Evolutionary conservation across 1,140 invertebrate species (phyloP), one percentile per base, ranked within the genome.

Genomic region (Hylaeus volcanicus): DNA sequence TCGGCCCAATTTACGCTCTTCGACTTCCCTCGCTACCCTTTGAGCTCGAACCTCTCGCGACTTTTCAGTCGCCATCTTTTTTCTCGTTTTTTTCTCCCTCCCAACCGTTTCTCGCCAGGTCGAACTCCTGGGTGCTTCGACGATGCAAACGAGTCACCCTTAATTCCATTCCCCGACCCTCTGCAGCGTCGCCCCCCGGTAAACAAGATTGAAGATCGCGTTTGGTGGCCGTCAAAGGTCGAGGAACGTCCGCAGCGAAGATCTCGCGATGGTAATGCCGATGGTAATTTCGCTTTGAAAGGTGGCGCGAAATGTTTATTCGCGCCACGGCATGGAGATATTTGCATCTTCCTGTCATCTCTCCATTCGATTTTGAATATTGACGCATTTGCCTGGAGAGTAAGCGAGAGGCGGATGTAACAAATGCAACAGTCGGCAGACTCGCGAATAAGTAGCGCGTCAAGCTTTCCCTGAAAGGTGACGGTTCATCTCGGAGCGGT

Each of bases 121-220:
- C 26, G 45, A 73, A 51, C 15, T 26, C 14, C 26, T 26, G 9
- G 5, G 9, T 26, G 8, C 15, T n/a, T 55, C 48, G 48, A 43
- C 58, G 56, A 39, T 15, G 55, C 39, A 74, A 74, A 79, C 51
- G 26, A 74, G 53, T 53, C 70, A 45, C 39, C 39, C 55, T 65
- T 61, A 74, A 65, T 41, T 45, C 15, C 26, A 2, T 26, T 61
- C 6, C n/a, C n/a, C 55, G 68, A n/a, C 26, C 51, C 15, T 53
- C 63, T 53, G 39, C 15, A 6, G 6, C 45, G 37, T 26, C 15
- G 26, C 15, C 26, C 48, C 51, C 43, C 5, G 12, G 60, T 55
- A 79, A 53, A 79, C 69, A 79, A 56, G 69, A 51, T 51, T 11
- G 51, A 60, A 69, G 55, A 73, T 79, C 43, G 45, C 58, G 39